Evolutionary conservation across 2,888 invertebrate species (phyloP).

Genomic region (Argyresthia albistria): DNA sequence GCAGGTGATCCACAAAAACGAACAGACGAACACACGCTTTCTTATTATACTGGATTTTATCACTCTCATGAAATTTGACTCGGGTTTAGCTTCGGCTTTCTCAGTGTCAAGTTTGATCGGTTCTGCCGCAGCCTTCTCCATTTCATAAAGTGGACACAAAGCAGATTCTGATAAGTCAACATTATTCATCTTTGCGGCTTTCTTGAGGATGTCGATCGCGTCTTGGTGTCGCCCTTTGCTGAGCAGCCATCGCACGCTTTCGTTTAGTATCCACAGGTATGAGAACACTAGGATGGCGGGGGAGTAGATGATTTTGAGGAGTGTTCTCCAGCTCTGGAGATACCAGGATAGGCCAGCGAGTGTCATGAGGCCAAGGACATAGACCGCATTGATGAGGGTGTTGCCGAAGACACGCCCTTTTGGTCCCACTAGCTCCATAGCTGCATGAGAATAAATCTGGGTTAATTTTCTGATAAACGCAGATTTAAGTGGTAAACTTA

Average conservation of each 20-base stretch:
- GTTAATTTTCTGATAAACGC: neutral
- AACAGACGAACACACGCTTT: constrained; percentile 74
- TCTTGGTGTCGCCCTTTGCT: constrained; percentile 77
- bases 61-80: constrained; percentile 47
- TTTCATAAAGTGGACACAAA: constrained; percentile 40
- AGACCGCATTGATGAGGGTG: constrained; percentile 79
- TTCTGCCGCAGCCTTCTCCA: constrained; percentile 21
- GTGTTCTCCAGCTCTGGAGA: constrained; percentile 78
- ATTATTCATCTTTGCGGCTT: constrained; percentile 77
- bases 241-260: constrained; percentile 84
- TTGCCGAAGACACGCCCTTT: constrained; percentile 82
- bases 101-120: constrained; percentile 12
- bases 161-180: constrained; percentile 53
- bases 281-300: constrained; percentile 78
- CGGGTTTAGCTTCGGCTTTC: constrained; percentile 14
- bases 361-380: constrained; percentile 79
- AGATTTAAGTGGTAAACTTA: too few species aligned
- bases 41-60: constrained; percentile 69
- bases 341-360: constrained; percentile 79
- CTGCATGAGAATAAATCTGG: constrained; percentile 47
- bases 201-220: constrained; percentile 75
- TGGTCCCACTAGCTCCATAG: constrained; percentile 85
- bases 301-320: constrained; percentile 77
- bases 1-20: constrained; percentile 84
- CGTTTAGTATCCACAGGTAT: constrained; percentile 80